phyloP scores from a whole-genome alignment of 2,888 invertebrate genomes.

The Cistogaster globosa region DNA sequence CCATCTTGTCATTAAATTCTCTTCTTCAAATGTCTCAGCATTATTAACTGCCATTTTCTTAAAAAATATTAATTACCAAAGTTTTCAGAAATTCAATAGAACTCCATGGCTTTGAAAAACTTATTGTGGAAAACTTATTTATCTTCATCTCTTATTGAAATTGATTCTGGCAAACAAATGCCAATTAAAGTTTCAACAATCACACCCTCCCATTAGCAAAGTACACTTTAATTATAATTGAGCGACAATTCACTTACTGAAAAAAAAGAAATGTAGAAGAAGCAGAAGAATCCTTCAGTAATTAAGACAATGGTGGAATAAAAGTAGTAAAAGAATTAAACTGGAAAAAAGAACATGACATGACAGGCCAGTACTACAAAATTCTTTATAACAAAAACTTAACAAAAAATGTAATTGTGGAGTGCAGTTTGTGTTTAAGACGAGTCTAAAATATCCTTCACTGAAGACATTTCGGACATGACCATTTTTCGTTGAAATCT shows the following conservation, averaged over 20 bases:
- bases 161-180: constrained; percentile 33
- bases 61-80: not conserved
- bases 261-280: too few species aligned
- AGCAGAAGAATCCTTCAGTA: not conserved
- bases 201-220: constrained; percentile 38
- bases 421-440: too few species aligned
- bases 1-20: not conserved
- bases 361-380: not conserved
- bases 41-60: too few species aligned
- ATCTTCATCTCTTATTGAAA: constrained; percentile 22
- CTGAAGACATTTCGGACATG: too few species aligned
- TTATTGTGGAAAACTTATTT: constrained; percentile 3
- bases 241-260: constrained; percentile 52
- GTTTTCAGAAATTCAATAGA: not conserved
- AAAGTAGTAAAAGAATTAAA: not conserved
- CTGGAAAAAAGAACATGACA: not conserved
- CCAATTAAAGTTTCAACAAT: constrained; percentile 45
- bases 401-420: too few species aligned
- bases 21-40: not conserved
- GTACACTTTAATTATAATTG: constrained; percentile 65
- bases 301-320: not conserved
- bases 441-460: too few species aligned
- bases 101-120: not conserved
- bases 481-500: too few species aligned
- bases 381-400: not conserved